These are phyloP conservation scores for Mythimna lalbum DNA, from an alignment of 2,888 invertebrate genomes.

Conservation along the genomic window DNA sequence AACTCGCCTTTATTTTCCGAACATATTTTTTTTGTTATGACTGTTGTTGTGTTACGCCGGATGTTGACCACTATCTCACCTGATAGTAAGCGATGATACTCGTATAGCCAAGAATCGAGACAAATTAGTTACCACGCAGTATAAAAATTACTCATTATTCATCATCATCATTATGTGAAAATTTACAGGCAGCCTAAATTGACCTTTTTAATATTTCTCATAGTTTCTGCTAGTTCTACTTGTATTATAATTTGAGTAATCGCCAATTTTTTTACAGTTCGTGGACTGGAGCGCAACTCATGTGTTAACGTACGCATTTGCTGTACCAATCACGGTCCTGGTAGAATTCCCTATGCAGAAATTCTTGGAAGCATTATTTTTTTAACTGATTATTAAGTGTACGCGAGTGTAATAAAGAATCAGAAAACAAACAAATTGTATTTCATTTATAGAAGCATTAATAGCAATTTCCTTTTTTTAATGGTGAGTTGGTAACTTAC, in stretches of 20 bases:
- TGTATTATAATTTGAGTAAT: not conserved
- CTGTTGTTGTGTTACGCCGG: no score
- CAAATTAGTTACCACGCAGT: no score
- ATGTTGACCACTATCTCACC: no score
- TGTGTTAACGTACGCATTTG: constrained; percentile 54
- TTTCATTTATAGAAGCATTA: not conserved
- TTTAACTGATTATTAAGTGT: constrained; percentile 5
- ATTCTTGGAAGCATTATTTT: constrained; percentile 43
- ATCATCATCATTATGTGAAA: no score
- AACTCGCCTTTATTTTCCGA: not conserved
- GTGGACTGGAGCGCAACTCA: constrained; percentile 61
- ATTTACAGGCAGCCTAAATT: no score
- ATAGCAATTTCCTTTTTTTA: no score
- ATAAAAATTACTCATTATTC: no score
- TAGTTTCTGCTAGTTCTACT: not conserved
- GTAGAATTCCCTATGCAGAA: constrained; percentile 62
- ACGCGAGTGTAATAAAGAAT: constrained; percentile 9
- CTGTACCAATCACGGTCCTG: constrained; percentile 60
- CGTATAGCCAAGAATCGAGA: no score
- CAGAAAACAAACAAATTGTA: not conserved
- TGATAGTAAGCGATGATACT: no score
- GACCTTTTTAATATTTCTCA: not conserved
- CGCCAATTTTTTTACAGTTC: constrained; percentile 51
- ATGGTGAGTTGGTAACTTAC: no score
- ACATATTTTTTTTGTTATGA: no score